Conservation (phyloP, 2,113 vertebrate genomes). For the Polypterus senegalus region DNA sequence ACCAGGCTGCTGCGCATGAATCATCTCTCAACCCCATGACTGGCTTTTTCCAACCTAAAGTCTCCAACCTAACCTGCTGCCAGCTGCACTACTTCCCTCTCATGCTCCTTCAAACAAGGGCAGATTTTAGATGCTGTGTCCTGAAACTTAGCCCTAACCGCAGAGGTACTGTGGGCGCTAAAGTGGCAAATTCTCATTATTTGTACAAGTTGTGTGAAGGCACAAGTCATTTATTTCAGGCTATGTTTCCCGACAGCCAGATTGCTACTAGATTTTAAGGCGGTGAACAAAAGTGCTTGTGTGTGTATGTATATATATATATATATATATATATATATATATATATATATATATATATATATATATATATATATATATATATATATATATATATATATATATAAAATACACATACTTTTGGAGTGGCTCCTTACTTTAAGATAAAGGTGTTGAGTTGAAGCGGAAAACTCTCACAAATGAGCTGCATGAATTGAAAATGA, state of each 20-base stretch:
- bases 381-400: no score
- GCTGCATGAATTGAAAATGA: not conserved
- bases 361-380: no score
- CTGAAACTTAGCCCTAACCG: constrained; percentile 11
- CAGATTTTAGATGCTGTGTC: constrained; percentile 10
- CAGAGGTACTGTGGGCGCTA: constrained; percentile 15
- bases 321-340: no score
- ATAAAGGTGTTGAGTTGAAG: no score
- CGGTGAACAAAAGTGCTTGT: constrained; percentile 9
- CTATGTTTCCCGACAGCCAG: constrained; percentile 11
- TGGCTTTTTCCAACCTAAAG: constrained; percentile 5
- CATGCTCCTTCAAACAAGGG: constrained; percentile 7
- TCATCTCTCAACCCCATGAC: constrained; percentile 4
- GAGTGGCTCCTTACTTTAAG: no score
- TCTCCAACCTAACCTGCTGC: constrained; percentile 2
- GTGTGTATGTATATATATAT: no score
- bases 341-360: no score
- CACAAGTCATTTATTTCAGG: constrained; percentile 10
- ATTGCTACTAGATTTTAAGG: constrained; percentile 8
- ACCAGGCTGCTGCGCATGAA: not conserved
- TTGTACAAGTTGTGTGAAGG: constrained; percentile 17
- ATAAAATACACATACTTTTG: no score
- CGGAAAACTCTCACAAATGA: no score
- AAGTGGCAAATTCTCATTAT: constrained; percentile 17
- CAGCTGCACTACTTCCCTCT: constrained; percentile 13